Evolutionary conservation across 2,888 invertebrate species (phyloP), one percentile per base, ranked within the genome.

Genomic region (Tanytarsus gracilentus): DNA sequence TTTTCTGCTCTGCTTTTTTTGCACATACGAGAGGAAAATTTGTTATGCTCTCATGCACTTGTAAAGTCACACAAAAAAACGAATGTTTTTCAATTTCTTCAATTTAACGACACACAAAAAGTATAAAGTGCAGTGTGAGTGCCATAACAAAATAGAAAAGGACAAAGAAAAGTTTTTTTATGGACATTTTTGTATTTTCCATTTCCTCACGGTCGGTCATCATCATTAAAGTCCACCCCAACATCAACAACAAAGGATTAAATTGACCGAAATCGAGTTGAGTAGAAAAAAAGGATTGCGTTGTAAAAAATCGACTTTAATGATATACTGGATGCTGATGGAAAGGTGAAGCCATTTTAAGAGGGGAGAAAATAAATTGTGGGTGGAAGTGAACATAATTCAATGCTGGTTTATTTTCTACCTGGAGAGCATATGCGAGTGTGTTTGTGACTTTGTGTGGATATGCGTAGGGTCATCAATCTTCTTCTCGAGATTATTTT

Each of bases 211-310:
- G 5, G 16, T 14, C 5, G 4, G 11, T 33, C 33, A 33, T 36
- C 16, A 14, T 36, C n/a, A 14, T 36, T 36, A 14, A 16, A n/a
- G n/a, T n/a, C n/a, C n/a, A 9, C 9, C 8, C 5, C 39, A 16
- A 39, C 39, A n/a, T 5, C n/a, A 21, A 25, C 4, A 50, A 53
- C 11, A 36, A 53, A 36, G 36, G 53, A 36, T 53, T 53, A 53
- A 53, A 53, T 53, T 53, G 53, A 53, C 53, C 36, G 53, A 53
- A 36, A 29, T 53, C 23, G 44, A 44, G 21, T 18, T 18, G 18
- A 18, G 21, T 18, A 18, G 23, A 11, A 44, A 44, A 44, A 44
- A 44, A 44, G 16, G 44, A 18, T 44, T 44, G 16, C 8, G 9
- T 18, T n/a, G 16, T 18, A 18, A 16, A 40, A 14, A 44, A 18